Conservation (phyloP, 2,888 invertebrate species). For the Ametastegia equiseti region DNA sequence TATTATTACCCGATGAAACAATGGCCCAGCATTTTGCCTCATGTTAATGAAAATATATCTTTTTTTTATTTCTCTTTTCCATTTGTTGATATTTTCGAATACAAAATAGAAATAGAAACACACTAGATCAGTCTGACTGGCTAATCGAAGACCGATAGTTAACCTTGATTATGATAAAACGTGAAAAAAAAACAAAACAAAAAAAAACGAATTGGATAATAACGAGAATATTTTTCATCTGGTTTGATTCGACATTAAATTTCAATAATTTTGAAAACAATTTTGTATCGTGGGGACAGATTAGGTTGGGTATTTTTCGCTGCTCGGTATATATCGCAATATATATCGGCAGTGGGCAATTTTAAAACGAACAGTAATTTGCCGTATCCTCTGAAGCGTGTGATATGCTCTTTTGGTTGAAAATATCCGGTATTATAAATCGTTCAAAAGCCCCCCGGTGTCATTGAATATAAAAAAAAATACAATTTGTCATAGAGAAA, state of each 20-base stretch:
- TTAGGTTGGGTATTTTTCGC: neutral
- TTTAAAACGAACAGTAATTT: neutral
- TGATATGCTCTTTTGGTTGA: slow-evolving; percentile 15
- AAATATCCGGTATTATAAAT: neutral
- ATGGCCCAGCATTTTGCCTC: slow-evolving; percentile 12
- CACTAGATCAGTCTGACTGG: too few species aligned
- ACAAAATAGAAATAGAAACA: too few species aligned
- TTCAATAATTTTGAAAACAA: neutral
- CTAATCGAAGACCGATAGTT: too few species aligned
- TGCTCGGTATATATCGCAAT: neutral
- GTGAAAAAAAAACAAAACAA: too few species aligned
- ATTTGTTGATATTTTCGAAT: neutral
- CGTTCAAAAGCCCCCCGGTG: neutral
- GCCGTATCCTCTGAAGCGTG: neutral
- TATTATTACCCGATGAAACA: slow-evolving; percentile 40
- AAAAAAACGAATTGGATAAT: too few species aligned
- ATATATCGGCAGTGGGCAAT: neutral
- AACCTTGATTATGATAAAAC: too few species aligned
- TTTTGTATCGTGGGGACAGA: neutral
- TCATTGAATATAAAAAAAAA: neutral
- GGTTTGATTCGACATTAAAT: neutral
- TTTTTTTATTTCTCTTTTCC: neutral
- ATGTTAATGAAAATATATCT: slow-evolving; percentile 27
- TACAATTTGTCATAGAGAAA: neutral
- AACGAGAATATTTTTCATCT: too few species aligned